Conservation (phyloP, 2,888 invertebrate species). For the Drosophila mulleri region DNA sequence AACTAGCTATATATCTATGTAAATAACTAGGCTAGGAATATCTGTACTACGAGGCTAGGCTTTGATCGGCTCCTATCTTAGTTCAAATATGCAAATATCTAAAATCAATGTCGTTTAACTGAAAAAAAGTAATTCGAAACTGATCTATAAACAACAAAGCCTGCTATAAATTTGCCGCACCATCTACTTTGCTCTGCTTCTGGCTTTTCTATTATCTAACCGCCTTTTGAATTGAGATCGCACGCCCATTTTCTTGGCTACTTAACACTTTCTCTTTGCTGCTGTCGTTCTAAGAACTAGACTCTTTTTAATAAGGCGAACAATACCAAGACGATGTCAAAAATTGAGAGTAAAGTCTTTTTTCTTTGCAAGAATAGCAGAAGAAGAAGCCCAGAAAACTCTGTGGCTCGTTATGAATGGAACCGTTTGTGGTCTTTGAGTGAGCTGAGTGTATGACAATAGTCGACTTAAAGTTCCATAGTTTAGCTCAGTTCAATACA, state of each 20-base stretch:
- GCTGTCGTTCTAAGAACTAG: slow-evolving; percentile 30
- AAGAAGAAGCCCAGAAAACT: slow-evolving; percentile 9
- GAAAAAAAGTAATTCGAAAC: background rate
- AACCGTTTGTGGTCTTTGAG: slow-evolving; percentile 14
- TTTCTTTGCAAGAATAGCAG: slow-evolving; percentile 10
- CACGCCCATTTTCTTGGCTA: background rate
- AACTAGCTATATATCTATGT: background rate
- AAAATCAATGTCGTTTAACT: background rate
- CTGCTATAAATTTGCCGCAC: background rate
- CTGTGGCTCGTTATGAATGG: slow-evolving; percentile 11
- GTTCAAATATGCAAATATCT: background rate
- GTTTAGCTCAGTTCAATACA: slow-evolving; percentile 7
- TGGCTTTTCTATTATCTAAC: background rate
- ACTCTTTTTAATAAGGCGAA: slow-evolving; percentile 10
- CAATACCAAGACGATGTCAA: slow-evolving; percentile 11
- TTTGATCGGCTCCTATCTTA: too few species aligned
- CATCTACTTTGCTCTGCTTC: background rate
- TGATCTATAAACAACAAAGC: background rate
- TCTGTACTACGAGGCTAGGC: background rate
- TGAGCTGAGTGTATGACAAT: slow-evolving; percentile 36
- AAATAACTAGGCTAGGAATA: too few species aligned
- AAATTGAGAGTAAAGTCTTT: slow-evolving; percentile 13
- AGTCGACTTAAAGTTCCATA: slow-evolving; percentile 31
- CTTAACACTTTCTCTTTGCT: slow-evolving; percentile 49
- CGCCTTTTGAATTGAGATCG: background rate